Base-by-base conservation (phyloP, 2,797 vertebrate species). In the Halcyon leucocephala region DNA sequence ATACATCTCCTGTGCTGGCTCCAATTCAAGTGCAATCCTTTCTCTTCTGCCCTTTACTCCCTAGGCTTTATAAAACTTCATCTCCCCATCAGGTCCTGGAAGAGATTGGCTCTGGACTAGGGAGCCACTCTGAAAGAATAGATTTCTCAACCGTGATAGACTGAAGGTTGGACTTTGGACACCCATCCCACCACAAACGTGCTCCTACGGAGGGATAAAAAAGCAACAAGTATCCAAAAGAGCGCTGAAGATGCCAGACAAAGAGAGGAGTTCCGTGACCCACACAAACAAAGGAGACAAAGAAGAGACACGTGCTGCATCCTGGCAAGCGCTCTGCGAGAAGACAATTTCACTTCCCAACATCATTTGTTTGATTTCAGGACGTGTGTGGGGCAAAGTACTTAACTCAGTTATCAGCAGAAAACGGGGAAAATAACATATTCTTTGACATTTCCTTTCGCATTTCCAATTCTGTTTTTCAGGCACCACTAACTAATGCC, bases 401-500 rank as follows among this genome's bases (percentile, higher is more conserved):
- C 13, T 76, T 48, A 60, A 71, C 60, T 33, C 49, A 35, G 29
- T 26, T 29, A 52, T 39, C 69, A 89, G 72, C 84, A 91, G 54
- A 77, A 77, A 74, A 84, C 4, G 9, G 48, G 66, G 74, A 12
- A 76, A 80, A 55, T 1, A 37, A 31, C 37, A 24, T 0, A 11
- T 82, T 35, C 65, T 58, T 17, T 55, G 49, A 69, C 78, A 73
- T 89, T 92, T 86, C 33, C 73, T 82, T 86, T 39, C 55, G 35
- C 77, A 71, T 83, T 93, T 91, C 51, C 81, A 89, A 12, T 58
- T 57, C 74, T 64, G 62, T 52, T 79, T 70, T 65, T 82, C 81
- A 95, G 79, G 90, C 80, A 64, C 44, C 76, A 28, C 79, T 74
- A 93, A 89, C 57, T 52, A 73, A 93, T 31, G 73, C 67, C 74